These are phyloP conservation scores for Incurvaria masculella DNA, from an alignment of 2,888 invertebrate genomes.

Conservation along the genomic window DNA sequence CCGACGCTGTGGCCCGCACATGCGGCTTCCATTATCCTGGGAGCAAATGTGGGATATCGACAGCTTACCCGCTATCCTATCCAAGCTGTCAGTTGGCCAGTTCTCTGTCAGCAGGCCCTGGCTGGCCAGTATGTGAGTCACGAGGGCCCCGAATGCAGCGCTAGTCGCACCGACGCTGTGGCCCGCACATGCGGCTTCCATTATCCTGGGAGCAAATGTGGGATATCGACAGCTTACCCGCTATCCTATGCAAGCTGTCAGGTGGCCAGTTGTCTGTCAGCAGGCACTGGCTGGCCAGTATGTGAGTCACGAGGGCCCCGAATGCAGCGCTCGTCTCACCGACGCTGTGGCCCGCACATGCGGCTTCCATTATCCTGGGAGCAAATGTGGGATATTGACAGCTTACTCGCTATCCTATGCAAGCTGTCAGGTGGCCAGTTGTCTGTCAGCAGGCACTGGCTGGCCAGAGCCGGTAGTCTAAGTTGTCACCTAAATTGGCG, in stretches of 20 bases:
- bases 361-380: too few relatives aligned
- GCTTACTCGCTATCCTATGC: slow-evolving; percentile 29
- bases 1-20: too few relatives aligned
- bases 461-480: too few relatives aligned
- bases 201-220: too few relatives aligned
- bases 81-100: slow-evolving; percentile 33
- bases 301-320: slow-evolving; percentile 30
- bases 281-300: slow-evolving; percentile 37
- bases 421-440: slow-evolving; percentile 34
- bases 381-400: too few relatives aligned
- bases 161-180: slow-evolving; percentile 31
- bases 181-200: too few relatives aligned
- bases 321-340: slow-evolving; percentile 33
- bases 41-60: too few relatives aligned
- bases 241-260: slow-evolving; percentile 28
- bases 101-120: slow-evolving; percentile 37
- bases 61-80: slow-evolving; percentile 30
- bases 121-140: slow-evolving; percentile 35
- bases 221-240: too few relatives aligned
- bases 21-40: too few relatives aligned
- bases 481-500: too few relatives aligned
- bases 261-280: slow-evolving; percentile 35
- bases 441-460: slow-evolving; percentile 38
- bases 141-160: slow-evolving; percentile 26
- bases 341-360: slow-evolving; percentile 24